Evolutionary conservation across 2,797 vertebrate species (phyloP).

Genomic region (Allobates femoralis): DNA sequence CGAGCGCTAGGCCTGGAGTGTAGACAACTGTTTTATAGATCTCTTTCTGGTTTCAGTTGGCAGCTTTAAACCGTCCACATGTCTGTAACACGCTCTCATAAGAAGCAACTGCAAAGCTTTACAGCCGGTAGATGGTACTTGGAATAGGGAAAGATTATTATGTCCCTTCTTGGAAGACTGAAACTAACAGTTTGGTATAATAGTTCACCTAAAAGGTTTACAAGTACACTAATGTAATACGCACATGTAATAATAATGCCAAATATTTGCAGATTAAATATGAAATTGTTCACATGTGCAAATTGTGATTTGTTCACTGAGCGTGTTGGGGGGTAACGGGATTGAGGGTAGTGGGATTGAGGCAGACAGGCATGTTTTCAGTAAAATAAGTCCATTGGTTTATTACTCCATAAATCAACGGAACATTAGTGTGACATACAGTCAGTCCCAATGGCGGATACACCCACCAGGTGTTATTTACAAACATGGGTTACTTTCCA

Average conservation of each 20-base stretch:
- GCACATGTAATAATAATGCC: neutral
- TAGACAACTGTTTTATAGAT: conserved; percentile 59
- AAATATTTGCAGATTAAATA: neutral
- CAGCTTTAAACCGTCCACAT: conserved; percentile 50
- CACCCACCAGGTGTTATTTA: too few relatives aligned
- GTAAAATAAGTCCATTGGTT: too few relatives aligned
- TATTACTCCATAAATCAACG: too few relatives aligned
- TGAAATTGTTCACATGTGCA: neutral
- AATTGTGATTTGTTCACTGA: too few relatives aligned
- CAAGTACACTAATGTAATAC: neutral
- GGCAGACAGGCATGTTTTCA: too few relatives aligned
- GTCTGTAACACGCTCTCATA: conserved; percentile 36
- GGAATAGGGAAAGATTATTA: conserved; percentile 3
- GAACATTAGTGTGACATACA: too few relatives aligned
- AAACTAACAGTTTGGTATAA: neutral
- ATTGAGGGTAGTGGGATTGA: too few relatives aligned
- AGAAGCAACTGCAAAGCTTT: conserved; percentile 45
- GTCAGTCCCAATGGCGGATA: too few relatives aligned
- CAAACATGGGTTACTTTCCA: too few relatives aligned
- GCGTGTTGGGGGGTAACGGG: too few relatives aligned
- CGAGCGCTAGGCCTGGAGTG: conserved; percentile 14
- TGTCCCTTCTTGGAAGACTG: neutral
- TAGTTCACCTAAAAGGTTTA: neutral
- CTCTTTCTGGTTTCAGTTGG: conserved; percentile 55
- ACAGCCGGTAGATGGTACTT: conserved; percentile 28